Base-by-base conservation (phyloP, 2,113 vertebrate species). In the Amazona guildingii region DNA sequence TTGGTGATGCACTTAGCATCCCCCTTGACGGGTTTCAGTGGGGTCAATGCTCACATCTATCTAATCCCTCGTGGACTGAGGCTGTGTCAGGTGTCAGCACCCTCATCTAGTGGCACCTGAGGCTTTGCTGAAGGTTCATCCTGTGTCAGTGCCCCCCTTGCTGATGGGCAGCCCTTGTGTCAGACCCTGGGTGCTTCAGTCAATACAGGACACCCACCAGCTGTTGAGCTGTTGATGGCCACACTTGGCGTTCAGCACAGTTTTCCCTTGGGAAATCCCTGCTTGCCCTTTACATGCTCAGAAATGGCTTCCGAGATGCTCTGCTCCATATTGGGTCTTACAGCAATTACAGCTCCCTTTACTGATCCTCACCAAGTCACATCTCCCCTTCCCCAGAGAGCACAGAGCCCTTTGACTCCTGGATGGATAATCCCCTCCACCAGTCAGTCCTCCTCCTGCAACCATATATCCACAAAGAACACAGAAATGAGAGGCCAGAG, bases 91-190 rank as follows among this genome's bases (percentile, higher is more conserved):
- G 13, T 33, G 21, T 57, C 83, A 73, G 66, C 11, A 28, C 13
- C 14, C 51, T 78, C 0, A 0, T 8, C 44, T 19, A 27, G 27
- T 5, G 48, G 10, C 61, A 81, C 44, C 68, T 41, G 27, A 55
- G 61, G 49, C 59, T 83, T 49, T 49, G 54, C 29, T 57, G 73
- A 86, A 57, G 15, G 20, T 17, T 77, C 18, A 15, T 13, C 12
- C 68, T 13, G 17, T 10, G 27, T 14, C 59, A 33, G 59, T n/a
- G 17, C 2, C 24, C 29, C 20, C 1, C 0, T 7, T 14, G 39
- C n/a, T 39, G 49, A 57, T 23, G 29, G 48, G 20, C 37, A 80
- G 33, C 12, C 10, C 69, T 18, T 20, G 17, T 11, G 13, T 55
- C 74, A 54, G 15, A 57, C 11, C 18, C 16, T 8, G 5, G 62